phyloP scores from a whole-genome alignment of 2,797 vertebrate species.

The Falco rusticolus region DNA sequence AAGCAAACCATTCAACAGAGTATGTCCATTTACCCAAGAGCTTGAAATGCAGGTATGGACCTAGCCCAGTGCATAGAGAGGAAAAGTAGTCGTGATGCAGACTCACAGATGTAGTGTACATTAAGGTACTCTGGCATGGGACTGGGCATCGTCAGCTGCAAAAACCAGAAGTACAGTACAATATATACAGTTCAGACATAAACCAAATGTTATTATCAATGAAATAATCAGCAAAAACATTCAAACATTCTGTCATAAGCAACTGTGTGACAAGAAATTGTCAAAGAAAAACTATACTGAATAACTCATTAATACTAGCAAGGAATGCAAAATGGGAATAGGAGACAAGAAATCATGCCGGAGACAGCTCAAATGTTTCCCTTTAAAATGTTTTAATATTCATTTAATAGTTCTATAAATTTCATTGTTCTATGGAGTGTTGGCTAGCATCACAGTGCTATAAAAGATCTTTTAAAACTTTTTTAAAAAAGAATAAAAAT shows the following conservation, averaged over 20 bases:
- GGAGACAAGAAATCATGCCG: background rate
- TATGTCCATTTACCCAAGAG: conserved; percentile 88
- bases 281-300: background rate
- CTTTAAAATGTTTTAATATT: background rate
- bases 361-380: background rate
- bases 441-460: background rate
- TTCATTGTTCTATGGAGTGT: background rate
- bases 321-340: background rate
- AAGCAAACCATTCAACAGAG: background rate
- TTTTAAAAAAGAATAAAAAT: background rate
- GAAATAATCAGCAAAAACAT: background rate
- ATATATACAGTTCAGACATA: background rate
- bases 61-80: conserved; percentile 99
- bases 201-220: rapidly evolving
- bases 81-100: conserved; percentile 96
- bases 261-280: background rate
- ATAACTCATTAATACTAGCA: background rate
- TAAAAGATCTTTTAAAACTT: background rate
- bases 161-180: conserved; percentile 1
- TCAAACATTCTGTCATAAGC: background rate
- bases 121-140: conserved; percentile 98
- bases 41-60: conserved; percentile 96
- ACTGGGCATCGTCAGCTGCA: conserved; percentile 91
- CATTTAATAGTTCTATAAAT: background rate
- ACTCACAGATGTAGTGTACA: conserved; percentile 99